A percentile compares a stretch with the other conserved stretches of the same genome.
Evolutionary conservation across 2,888 invertebrate genomes (phyloP).

Genomic region (Griposia aprilina): DNA sequence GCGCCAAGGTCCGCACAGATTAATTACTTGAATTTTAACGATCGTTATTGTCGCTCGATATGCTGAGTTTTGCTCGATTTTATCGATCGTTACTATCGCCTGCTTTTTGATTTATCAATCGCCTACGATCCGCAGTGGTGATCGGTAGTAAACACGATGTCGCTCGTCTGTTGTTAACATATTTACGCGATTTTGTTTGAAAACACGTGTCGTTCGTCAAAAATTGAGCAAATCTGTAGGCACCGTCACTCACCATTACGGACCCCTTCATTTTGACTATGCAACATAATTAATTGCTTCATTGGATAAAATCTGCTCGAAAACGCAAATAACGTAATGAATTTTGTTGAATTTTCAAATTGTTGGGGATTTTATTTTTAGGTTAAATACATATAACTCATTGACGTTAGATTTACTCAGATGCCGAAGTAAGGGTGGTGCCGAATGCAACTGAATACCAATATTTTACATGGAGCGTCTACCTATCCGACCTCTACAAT

Average conservation of each 20-base stretch:
- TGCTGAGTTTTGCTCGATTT: too few species aligned
- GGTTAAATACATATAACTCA: neutral
- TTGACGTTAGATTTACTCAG: neutral
- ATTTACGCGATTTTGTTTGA: neutral
- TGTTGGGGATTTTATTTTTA: neutral
- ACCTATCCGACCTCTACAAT: neutral
- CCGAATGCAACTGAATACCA: neutral
- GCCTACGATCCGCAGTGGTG: neutral
- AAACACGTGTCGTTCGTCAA: too few species aligned
- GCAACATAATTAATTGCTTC: neutral
- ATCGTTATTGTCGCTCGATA: neutral
- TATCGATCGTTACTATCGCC: too few species aligned
- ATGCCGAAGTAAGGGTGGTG: neutral
- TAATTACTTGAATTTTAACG: too few species aligned
- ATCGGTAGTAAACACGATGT: neutral
- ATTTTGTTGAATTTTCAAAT: neutral
- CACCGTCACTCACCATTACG: too few species aligned
- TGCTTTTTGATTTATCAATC: neutral
- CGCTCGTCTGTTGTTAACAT: neutral
- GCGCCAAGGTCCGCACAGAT: neutral
- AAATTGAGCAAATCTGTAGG: too few species aligned
- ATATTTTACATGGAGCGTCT: neutral
- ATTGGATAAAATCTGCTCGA: neutral
- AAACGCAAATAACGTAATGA: neutral
- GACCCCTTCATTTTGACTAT: too few species aligned